Evolutionary conservation across 2,797 vertebrate genomes (phyloP).

Genomic region (Betta splendens): DNA sequence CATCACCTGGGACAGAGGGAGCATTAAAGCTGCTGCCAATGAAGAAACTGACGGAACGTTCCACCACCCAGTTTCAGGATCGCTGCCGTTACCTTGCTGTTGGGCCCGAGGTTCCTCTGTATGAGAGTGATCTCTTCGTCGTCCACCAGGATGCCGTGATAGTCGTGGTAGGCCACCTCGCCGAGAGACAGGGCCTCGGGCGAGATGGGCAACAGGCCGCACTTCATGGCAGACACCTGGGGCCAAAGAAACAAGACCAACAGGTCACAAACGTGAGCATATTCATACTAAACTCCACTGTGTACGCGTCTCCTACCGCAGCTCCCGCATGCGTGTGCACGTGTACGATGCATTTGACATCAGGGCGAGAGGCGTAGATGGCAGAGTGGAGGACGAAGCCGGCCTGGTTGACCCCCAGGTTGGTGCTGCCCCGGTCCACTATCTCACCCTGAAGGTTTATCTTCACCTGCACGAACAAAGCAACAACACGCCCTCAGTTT

Average conservation of each 20-base stretch:
- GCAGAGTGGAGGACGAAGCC: constrained; percentile 94
- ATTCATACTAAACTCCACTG: not conserved
- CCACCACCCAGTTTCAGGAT: not conserved
- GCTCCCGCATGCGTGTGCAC: constrained; percentile 93
- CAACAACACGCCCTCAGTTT: too few relatives aligned
- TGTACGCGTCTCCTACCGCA: constrained; percentile 80
- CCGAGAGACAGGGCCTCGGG: constrained; percentile 94
- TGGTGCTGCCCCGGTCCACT: constrained; percentile 95
- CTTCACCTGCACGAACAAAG: constrained; percentile 88
- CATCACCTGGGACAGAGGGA: constrained; percentile 83
- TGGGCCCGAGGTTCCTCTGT: constrained; percentile 93
- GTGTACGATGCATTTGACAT: constrained; percentile 91
- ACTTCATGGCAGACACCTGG: constrained; percentile 98
- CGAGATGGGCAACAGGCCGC: constrained; percentile 94
- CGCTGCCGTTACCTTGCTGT: constrained; percentile 87
- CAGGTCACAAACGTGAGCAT: not conserved
- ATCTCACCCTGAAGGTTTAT: constrained; percentile 92
- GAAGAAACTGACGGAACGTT: not conserved
- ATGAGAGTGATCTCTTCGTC: constrained; percentile 89
- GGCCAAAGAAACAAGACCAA: constrained; percentile 3
- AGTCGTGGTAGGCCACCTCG: constrained; percentile 94
- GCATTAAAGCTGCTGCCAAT: not conserved
- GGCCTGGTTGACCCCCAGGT: constrained; percentile 93
- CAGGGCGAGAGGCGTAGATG: constrained; percentile 90
- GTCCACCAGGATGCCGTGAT: constrained; percentile 94